Evolutionary conservation across 2,888 invertebrate species (phyloP), one percentile per base, ranked within the genome.

Genomic region (Choreutis nemorana): DNA sequence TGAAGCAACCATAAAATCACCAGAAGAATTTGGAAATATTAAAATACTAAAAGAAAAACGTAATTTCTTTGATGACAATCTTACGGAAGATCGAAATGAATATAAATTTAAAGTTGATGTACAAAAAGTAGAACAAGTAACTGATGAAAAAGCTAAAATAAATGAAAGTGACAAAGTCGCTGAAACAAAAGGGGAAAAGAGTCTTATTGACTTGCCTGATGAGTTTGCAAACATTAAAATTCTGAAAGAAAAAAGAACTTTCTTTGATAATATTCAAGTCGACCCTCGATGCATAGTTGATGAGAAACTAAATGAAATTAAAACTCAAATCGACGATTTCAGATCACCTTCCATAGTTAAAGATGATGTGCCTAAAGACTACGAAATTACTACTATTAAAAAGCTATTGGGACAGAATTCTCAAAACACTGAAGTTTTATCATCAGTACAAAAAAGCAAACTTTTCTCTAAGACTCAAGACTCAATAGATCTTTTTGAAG

Each of bases 401-500:
- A 68, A 55, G 36, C 46, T 70, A 15, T 34, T 72, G n/a, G 62
- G 60, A n/a, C 63, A 72, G 33, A 64, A 50, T 38, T 44, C 50
- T n/a, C 57, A 38, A 23, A 47, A 55, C 33, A 26, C 48, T 2
- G 60, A 66, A 11, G 31, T 45, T 2, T 30, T 50, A 12, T 40
- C 53, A 0, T 44, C 52, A n/a, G 28, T 49, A 4, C 37, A 47
- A 13, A 58, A 50, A 39, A 40, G 40, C 6, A 57, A 44, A 16
- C 6, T 40, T 25, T 28, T 48, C 5, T 33, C 30, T 2, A 65
- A 62, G 23, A 62, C 59, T 40, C 49, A 57, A 2, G 45, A 50
- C 6, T 73, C 73, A 2, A 44, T 68, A 2, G 72, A 73, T 33
- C 39, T 68, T 6, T 75, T 73, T 32, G 71, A 67, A 33, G 55